These are phyloP conservation scores for Sebastes itinus DNA, from an alignment of 2,797 vertebrate species.

Conservation along the genomic window DNA sequence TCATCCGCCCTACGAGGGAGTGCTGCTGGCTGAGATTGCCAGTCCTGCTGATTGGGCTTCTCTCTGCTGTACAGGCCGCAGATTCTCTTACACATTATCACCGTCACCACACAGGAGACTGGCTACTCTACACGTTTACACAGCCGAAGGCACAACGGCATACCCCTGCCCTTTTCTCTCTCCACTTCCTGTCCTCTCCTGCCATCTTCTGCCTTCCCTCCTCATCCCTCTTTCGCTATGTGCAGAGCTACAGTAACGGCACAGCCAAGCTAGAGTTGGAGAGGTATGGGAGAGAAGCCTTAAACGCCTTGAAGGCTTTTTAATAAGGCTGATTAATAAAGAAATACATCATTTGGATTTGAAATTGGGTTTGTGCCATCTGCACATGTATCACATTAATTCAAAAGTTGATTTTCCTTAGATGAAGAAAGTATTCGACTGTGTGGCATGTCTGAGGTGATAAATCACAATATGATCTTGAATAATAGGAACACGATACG, in stretches of 20 bases:
- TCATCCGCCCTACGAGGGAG: constrained; percentile 42
- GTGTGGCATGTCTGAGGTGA: not conserved
- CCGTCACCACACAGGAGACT: constrained; percentile 51
- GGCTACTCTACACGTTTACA: constrained; percentile 43
- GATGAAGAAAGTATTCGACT: not conserved
- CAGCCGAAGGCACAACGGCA: constrained; percentile 37
- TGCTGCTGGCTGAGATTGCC: constrained; percentile 37
- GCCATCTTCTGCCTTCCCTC: constrained; percentile 30
- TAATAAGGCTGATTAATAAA: not conserved
- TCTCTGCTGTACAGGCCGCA: constrained; percentile 47
- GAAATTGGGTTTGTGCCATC: not conserved
- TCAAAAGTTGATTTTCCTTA: not conserved
- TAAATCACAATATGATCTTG: not conserved
- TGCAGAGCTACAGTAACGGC: not conserved
- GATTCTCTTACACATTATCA: constrained; percentile 72
- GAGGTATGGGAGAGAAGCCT: not conserved
- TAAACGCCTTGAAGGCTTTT: not conserved
- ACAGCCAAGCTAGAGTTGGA: not conserved
- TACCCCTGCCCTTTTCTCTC: constrained; percentile 31
- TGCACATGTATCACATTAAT: not conserved
- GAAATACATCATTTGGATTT: not conserved
- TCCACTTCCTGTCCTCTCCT: constrained; percentile 38
- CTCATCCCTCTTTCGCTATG: not conserved
- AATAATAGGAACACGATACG: not conserved
- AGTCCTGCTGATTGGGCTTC: constrained; percentile 69